Conservation (phyloP, 1,140 invertebrate genomes). For the Theocolax elegans region DNA sequence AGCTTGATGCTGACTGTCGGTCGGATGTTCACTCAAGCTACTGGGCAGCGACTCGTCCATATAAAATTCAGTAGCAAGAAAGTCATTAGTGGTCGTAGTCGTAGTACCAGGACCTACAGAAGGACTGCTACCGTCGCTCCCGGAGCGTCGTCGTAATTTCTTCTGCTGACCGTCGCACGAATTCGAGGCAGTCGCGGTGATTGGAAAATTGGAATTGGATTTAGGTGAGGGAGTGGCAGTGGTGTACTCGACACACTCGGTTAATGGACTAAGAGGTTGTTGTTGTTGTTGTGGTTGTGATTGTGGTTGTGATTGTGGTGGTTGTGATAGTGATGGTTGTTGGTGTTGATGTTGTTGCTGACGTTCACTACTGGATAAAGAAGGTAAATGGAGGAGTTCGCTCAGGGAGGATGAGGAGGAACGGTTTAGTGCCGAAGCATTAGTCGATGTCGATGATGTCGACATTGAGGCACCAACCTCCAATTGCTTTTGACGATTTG, state of each 20-base stretch:
- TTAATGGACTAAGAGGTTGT: slow-evolving; percentile 58
- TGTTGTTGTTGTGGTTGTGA: no score
- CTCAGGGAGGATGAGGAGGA: slow-evolving; percentile 58
- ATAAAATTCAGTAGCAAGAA: slow-evolving; percentile 84
- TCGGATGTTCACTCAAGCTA: slow-evolving; percentile 72
- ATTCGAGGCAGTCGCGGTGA: slow-evolving; percentile 43
- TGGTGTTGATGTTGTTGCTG: slow-evolving; percentile 52
- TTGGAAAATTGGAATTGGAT: slow-evolving; percentile 41
- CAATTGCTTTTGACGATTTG: slow-evolving; percentile 60
- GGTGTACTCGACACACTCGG: slow-evolving; percentile 57
- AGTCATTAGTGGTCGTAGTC: slow-evolving; percentile 67
- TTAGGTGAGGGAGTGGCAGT: slow-evolving; percentile 52
- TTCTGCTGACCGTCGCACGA: slow-evolving; percentile 60
- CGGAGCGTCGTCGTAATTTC: slow-evolving; percentile 47
- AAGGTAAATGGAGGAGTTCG: slow-evolving; percentile 59
- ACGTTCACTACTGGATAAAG: slow-evolving; percentile 52
- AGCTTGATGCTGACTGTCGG: slow-evolving; percentile 74
- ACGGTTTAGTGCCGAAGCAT: slow-evolving; percentile 58
- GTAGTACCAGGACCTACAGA: slow-evolving; percentile 57
- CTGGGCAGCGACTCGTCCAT: slow-evolving; percentile 85
- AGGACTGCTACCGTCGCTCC: slow-evolving; percentile 59
- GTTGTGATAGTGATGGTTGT: no score
- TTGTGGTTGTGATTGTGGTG: no score
- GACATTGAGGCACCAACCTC: slow-evolving; percentile 65
- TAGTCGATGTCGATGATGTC: slow-evolving; percentile 61